phyloP scores from a whole-genome alignment of 1,140 invertebrate genomes.

The Chironomus tepperi region DNA sequence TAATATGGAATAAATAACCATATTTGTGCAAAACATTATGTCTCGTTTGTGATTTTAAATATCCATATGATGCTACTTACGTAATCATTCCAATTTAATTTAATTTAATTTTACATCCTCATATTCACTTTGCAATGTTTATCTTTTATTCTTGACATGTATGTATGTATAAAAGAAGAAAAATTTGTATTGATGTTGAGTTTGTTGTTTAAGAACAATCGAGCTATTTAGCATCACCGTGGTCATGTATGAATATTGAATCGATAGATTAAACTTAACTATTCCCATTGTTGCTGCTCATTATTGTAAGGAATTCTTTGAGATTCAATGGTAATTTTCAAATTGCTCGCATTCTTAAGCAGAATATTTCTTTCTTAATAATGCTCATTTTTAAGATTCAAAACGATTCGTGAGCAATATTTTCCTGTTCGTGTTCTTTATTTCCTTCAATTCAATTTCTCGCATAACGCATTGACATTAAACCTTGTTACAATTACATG shows the following conservation, averaged over 20 bases:
- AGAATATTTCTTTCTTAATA: not conserved
- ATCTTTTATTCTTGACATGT: too few species aligned
- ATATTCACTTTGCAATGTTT: too few species aligned
- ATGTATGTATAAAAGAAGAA: too few species aligned
- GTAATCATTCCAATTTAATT: too few species aligned
- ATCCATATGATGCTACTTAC: too few species aligned
- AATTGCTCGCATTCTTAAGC: not conserved
- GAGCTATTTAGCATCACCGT: too few species aligned
- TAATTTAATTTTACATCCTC: too few species aligned
- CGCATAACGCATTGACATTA: conserved; percentile 6
- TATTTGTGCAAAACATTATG: too few species aligned
- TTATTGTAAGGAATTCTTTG: not conserved
- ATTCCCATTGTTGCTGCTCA: not conserved
- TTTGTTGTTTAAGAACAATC: too few species aligned
- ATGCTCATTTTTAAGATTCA: not conserved
- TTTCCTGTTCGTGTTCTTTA: not conserved
- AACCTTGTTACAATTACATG: conserved; percentile 8
- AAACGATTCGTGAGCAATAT: not conserved
- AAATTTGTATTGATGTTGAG: too few species aligned
- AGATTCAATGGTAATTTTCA: not conserved
- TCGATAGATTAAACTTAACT: not conserved
- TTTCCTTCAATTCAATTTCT: not conserved
- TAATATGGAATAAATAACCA: too few species aligned
- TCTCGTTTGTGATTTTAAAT: too few species aligned
- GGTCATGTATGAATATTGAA: not conserved